A percentile compares a stretch with the other conserved stretches of the same genome.
Evolutionary conservation across 2,797 vertebrate species (phyloP).

Genomic region (Acomys russatus): DNA sequence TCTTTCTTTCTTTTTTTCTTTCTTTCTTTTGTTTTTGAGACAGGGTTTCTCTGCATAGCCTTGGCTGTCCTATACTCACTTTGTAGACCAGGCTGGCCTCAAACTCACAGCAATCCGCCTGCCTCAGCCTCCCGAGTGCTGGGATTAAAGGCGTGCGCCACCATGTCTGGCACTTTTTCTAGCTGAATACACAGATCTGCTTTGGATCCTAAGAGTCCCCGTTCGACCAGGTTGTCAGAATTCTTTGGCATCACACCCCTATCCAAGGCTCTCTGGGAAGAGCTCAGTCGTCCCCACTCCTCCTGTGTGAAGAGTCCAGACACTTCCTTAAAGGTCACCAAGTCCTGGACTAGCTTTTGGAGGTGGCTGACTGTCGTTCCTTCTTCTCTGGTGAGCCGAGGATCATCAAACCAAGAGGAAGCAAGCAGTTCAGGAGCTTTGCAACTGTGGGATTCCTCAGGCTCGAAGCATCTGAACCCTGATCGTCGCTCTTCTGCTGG

Average conservation of each 20-base stretch:
- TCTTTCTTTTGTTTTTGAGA: no score
- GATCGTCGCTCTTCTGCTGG: no score
- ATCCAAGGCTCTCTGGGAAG: constrained; percentile 70
- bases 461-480: background rate
- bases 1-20: no score
- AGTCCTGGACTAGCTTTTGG: constrained; percentile 50
- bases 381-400: background rate
- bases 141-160: no score
- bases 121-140: no score
- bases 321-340: constrained; percentile 77
- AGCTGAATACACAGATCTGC: background rate
- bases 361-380: constrained; percentile 70
- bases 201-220: constrained; percentile 77
- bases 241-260: constrained; percentile 78
- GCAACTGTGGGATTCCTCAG: background rate
- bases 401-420: background rate
- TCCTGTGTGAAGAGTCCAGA: constrained; percentile 77
- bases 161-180: no score
- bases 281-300: constrained; percentile 73
- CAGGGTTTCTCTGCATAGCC: no score
- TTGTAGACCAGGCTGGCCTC: no score
- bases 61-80: no score
- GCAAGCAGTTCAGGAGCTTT: background rate
- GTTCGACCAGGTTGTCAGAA: constrained; percentile 65
- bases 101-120: no score